Evolutionary conservation across 1,140 invertebrate genomes (phyloP), one percentile per base, ranked within the genome.

Genomic region (Pseudomyrmex cubaensis): DNA sequence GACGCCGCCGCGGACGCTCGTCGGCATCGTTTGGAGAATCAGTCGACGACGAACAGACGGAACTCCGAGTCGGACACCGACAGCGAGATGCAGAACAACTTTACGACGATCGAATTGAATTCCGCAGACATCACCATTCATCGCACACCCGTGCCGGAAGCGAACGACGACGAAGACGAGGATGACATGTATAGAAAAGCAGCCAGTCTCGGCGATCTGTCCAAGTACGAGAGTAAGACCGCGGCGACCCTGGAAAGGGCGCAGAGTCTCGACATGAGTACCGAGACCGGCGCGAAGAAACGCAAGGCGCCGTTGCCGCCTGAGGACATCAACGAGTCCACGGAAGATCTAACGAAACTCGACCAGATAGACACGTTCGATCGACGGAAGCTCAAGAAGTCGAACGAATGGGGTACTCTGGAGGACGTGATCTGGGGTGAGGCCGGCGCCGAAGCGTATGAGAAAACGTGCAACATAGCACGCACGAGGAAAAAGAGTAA

Each of bases 121-220:
- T 95, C 97, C 1, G 96, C 96, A 59, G 96, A 97, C 85, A 96
- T 97, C 57, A 97, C 96, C 2, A 96, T 97, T 52, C 97, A 97
- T 89, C 96, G 97, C 87, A 96, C 95, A 4, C 95, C 96, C 2
- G 91, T 95, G 25, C 95, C 95, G 35, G 94, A 93, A 17, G 93
- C 94, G 35, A 95, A 95, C n/a, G 94, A 95, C 74, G 93, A 95
- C 76, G 93, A 95, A 2, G 87, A 92, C 0, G 91, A 95, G 2
- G 95, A 96, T 75, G 96, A 97, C 82, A 95, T 96, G 85, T 96
- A 96, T 87, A 94, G 97, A 44, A 97, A 97, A 94, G 97, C 97
- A 2, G 96, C 97, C 0, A 98, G 97, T 74, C 94, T 98, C 2
- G 97, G 97, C 3, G 97, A 98, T 92, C 92, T 98, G 48, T 97